Conservation (phyloP, 2,888 invertebrate genomes). For the Amphipyra tragopoginis region DNA sequence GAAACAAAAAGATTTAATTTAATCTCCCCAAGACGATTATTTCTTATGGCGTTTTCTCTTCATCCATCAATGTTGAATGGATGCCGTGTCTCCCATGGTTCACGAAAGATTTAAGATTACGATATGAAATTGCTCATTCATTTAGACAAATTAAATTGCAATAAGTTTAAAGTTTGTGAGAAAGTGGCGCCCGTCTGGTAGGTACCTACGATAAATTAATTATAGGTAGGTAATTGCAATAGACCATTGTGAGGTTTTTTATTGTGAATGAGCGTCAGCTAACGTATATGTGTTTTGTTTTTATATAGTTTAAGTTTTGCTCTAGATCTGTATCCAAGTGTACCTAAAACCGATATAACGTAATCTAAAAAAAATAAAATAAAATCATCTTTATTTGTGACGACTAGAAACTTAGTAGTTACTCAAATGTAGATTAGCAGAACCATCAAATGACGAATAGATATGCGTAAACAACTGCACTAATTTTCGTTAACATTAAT, state of each 20-base stretch:
- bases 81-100: conserved; percentile 38
- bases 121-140: conserved; percentile 55
- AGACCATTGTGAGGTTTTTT: neutral
- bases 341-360: no score
- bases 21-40: conserved; percentile 28
- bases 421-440: conserved; percentile 6
- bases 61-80: conserved; percentile 56
- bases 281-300: no score
- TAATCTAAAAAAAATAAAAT: neutral
- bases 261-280: no score
- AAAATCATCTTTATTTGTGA: neutral
- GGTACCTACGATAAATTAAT: conserved; percentile 15
- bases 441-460: conserved; percentile 19
- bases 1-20: conserved; percentile 29
- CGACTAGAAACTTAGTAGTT: conserved; percentile 7
- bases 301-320: no score
- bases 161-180: conserved; percentile 44
- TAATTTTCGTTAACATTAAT: conserved; percentile 45
- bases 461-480: conserved; percentile 29
- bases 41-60: conserved; percentile 50
- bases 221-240: conserved; percentile 2
- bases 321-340: no score
- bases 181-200: conserved; percentile 35
- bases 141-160: conserved; percentile 60
- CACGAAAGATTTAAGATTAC: conserved; percentile 37